These are phyloP conservation scores for Strix uralensis DNA, from an alignment of 2,113 vertebrate genomes.

Conservation along the genomic window DNA sequence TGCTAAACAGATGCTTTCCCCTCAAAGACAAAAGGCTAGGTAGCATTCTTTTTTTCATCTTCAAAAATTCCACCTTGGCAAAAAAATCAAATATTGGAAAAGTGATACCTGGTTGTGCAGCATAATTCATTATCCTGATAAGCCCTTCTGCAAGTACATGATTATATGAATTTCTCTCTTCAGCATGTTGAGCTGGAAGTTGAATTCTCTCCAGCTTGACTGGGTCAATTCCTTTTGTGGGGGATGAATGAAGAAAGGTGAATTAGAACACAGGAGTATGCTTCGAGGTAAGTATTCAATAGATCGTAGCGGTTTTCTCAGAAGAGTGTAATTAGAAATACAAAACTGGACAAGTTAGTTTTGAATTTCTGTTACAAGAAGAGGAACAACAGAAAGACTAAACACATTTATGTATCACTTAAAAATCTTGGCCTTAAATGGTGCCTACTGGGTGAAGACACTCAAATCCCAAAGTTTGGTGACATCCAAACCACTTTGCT, in stretches of 20 bases:
- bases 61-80: not conserved
- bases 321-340: not conserved
- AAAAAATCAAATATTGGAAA: not conserved
- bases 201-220: slow-evolving; percentile 90
- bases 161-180: slow-evolving; percentile 87
- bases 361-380: not conserved
- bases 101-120: slow-evolving; percentile 86
- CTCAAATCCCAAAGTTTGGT: not conserved
- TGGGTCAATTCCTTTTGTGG: slow-evolving; percentile 84
- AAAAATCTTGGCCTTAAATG: not conserved
- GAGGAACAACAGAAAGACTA: not conserved
- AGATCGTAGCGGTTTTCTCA: not conserved
- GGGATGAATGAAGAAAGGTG: not conserved
- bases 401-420: not conserved
- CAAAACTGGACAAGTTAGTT: not conserved
- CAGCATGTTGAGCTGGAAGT: slow-evolving; percentile 81
- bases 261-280: not conserved
- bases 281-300: not conserved
- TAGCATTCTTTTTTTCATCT: not conserved
- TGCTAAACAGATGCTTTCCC: rapidly evolving
- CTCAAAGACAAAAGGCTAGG: not conserved
- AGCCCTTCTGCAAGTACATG: slow-evolving; percentile 89
- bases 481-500: not conserved
- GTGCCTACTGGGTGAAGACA: not conserved
- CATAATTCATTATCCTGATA: slow-evolving; percentile 92